phyloP scores from a whole-genome alignment of 2,888 invertebrate genomes.

The Luperina testacea region DNA sequence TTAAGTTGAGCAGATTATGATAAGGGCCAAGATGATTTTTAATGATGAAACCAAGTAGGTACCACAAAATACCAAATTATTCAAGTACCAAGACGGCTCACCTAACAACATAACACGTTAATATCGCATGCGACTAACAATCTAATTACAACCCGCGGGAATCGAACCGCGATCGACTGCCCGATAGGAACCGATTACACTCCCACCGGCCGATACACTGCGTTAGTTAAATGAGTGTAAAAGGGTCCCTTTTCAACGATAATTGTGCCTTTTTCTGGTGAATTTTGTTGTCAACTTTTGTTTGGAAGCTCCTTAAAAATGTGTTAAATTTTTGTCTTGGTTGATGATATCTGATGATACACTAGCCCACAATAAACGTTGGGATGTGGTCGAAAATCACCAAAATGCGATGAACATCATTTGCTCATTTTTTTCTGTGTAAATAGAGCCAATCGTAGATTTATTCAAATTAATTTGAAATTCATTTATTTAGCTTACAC shows the following conservation, averaged over 20 bases:
- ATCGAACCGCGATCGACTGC: conserved; percentile 86
- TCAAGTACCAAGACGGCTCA: conserved; percentile 76
- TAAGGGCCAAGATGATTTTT: neutral
- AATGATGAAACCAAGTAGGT: neutral
- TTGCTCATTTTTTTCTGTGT: neutral
- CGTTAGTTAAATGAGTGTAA: conserved; percentile 67
- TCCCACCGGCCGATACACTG: conserved; percentile 70
- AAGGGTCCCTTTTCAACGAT: conserved; percentile 64
- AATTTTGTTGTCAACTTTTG: conserved; percentile 46
- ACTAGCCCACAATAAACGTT: neutral
- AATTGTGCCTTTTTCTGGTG: conserved; percentile 60
- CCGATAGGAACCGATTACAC: conserved; percentile 84
- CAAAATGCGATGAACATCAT: neutral
- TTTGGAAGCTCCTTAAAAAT: neutral
- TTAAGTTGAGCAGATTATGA: no score
- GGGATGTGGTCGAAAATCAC: neutral
- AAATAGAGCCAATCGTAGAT: neutral
- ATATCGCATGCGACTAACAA: conserved; percentile 89
- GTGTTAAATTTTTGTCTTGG: neutral
- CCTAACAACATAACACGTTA: conserved; percentile 78
- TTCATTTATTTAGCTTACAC: no score
- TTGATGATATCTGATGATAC: neutral
- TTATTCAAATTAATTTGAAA: neutral
- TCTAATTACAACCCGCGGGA: conserved; percentile 89
- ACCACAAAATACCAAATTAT: neutral